Percentiles rank a stretch among this genome's conserved stretches.
Conservation (phyloP, 2,113 vertebrate species). For the Leptodactylus fuscus region DNA sequence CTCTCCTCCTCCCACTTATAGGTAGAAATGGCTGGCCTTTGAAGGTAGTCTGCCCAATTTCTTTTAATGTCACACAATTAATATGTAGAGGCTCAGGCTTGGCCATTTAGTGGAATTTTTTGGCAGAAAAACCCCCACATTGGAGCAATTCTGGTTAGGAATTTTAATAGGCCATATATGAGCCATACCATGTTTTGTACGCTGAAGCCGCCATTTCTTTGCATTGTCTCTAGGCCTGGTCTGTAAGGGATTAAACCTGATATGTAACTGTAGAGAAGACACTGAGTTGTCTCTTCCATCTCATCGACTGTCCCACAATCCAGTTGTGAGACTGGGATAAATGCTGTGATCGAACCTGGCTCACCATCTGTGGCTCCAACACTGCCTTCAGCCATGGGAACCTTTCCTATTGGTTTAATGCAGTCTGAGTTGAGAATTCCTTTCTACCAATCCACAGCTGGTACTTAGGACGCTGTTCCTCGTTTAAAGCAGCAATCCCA, state of each 20-base stretch:
- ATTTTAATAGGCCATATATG: not conserved
- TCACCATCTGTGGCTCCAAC: too few species aligned
- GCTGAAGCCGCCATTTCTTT: slow-evolving; percentile 23
- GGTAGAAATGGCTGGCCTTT: slow-evolving; percentile 31
- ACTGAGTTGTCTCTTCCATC: slow-evolving; percentile 1
- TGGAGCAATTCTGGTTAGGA: not conserved
- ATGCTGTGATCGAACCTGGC: not conserved
- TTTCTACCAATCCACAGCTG: slow-evolving; percentile 5
- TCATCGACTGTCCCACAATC: not conserved
- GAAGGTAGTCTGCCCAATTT: not conserved
- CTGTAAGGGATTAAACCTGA: not conserved
- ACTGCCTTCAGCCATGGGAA: not conserved
- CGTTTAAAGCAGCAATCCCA: slow-evolving; percentile 21
- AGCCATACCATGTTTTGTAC: not conserved
- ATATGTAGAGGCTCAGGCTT: not conserved
- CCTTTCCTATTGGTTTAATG: not conserved
- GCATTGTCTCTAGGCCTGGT: not conserved
- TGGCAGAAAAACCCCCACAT: not conserved
- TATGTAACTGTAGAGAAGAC: not conserved
- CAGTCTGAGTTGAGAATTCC: not conserved
- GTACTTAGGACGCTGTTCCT: not conserved
- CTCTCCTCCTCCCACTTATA: slow-evolving; percentile 16
- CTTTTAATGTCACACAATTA: not conserved
- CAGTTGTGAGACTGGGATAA: not conserved
- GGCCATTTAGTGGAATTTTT: not conserved